Percentiles rank a stretch among this genome's conserved stretches.
These are phyloP conservation scores for Novumbra hubbsi DNA, from an alignment of 2,797 vertebrate species.

Conservation along the genomic window DNA sequence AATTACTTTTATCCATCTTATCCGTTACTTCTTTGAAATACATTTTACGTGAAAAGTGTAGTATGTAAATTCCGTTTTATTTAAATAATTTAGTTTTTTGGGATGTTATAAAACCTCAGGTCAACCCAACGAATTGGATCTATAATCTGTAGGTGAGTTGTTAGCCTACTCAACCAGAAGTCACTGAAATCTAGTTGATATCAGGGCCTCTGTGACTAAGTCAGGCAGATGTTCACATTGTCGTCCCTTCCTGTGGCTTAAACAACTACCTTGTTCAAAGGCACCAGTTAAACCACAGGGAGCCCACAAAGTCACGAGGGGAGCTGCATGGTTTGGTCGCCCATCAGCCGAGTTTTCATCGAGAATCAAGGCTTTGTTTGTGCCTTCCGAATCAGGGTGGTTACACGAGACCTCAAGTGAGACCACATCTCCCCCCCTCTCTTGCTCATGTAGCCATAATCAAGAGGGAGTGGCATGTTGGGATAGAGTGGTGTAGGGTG, in stretches of 20 bases:
- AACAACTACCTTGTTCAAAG: constrained; percentile 53
- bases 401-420: constrained; percentile 52
- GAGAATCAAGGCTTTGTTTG: constrained; percentile 35
- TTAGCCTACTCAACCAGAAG: neutral
- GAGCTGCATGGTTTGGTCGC: constrained; percentile 13
- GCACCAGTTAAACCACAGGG: constrained; percentile 49
- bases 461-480: constrained; percentile 27
- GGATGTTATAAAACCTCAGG: too few relatives aligned
- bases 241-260: constrained; percentile 39
- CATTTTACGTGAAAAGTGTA: too few relatives aligned
- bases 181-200: constrained; percentile 17
- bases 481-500: constrained; percentile 18
- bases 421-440: constrained; percentile 28
- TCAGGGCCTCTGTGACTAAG: constrained; percentile 33
- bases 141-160: neutral
- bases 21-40: too few relatives aligned
- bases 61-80: too few relatives aligned
- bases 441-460: constrained; percentile 26
- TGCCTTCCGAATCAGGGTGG: constrained; percentile 33
- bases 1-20: too few relatives aligned
- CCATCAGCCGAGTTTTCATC: constrained; percentile 32
- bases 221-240: constrained; percentile 41
- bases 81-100: too few relatives aligned
- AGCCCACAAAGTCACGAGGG: constrained; percentile 30
- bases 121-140: too few relatives aligned